Evolutionary conservation across 2,797 vertebrate genomes (phyloP), one percentile per base, ranked within the genome.

Genomic region (Rousettus madagascariensis): DNA sequence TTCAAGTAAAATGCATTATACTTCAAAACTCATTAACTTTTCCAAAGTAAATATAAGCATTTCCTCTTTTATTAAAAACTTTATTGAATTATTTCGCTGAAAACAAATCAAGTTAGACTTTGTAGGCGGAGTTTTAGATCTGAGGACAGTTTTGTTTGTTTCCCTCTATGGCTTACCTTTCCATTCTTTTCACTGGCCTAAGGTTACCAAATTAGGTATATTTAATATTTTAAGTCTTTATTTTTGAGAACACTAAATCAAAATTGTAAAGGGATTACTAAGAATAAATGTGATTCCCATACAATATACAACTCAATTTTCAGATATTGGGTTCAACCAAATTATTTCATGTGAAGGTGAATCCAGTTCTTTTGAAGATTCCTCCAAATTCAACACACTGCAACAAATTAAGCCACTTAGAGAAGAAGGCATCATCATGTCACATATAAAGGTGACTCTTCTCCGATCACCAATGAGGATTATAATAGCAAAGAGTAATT

Each of bases 21-120:
- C 86, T 95, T 93, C 86, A 91, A 95, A 97, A 97, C 33, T 96
- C 72, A 95, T 94, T 43, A 96, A 93, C 86, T 96, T 93, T 91
- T 90, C 92, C 41, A 92, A 93, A 93, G 75, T 86, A 97, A 94
- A 96, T 82, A 97, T 46, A 46, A 97, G 66, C 92, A 97, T 94
- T 92, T 98, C 57, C 53, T 96, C 74, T 87, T 97, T 96, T 92
- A 26, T 66, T 96, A 97, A 84, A 89, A 95, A 85, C n/a, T 75
- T 82, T 66, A 65, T 53, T 95, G 53, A 84, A 87, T 72, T 80
- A 93, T 36, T 28, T 92, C 46, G 91, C 1, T 63, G 79, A 63
- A 78, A 86, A 89, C 8, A 74, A 84, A 95, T n/a, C 24, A 87
- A 69, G 19, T 92, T 59, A 49, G 41, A 85, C 22, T 55, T 51